phyloP scores from a whole-genome alignment of 2,113 vertebrate genomes.

The Hiodon tergisus region DNA sequence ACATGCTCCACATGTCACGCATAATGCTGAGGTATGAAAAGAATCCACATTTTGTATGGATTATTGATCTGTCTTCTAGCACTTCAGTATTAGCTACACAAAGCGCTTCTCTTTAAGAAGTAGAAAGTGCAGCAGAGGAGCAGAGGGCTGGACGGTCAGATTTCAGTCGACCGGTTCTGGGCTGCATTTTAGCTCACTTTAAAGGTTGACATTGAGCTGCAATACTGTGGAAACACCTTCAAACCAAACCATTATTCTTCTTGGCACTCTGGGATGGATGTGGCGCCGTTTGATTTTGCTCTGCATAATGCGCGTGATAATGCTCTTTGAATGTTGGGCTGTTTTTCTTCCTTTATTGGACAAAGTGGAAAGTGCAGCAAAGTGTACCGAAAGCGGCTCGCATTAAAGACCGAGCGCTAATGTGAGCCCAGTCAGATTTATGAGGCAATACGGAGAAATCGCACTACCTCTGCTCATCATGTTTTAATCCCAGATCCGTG shows the following conservation, averaged over 20 bases:
- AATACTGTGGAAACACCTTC: not conserved
- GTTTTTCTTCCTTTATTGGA: not conserved
- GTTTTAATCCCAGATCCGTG: conserved; percentile 20
- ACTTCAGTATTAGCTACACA: no score
- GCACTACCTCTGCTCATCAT: not conserved
- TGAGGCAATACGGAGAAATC: conserved; percentile 25
- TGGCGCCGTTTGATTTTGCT: not conserved
- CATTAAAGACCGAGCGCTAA: not conserved
- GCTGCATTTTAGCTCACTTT: no score
- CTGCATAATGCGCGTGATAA: not conserved
- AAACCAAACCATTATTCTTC: not conserved
- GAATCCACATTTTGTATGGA: no score
- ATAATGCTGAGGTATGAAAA: no score
- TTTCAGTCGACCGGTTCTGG: no score
- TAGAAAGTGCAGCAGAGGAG: no score
- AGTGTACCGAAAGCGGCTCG: not conserved
- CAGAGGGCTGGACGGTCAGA: no score
- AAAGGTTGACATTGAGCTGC: no score
- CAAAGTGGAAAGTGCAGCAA: not conserved
- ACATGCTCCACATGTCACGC: no score
- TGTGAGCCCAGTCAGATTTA: conserved; percentile 2
- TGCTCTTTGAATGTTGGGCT: not conserved
- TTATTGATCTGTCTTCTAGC: no score
- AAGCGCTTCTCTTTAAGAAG: no score
- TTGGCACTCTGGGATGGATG: not conserved